Evolutionary conservation across 1,140 invertebrate genomes (phyloP).

Genomic region (Ostrea edulis): DNA sequence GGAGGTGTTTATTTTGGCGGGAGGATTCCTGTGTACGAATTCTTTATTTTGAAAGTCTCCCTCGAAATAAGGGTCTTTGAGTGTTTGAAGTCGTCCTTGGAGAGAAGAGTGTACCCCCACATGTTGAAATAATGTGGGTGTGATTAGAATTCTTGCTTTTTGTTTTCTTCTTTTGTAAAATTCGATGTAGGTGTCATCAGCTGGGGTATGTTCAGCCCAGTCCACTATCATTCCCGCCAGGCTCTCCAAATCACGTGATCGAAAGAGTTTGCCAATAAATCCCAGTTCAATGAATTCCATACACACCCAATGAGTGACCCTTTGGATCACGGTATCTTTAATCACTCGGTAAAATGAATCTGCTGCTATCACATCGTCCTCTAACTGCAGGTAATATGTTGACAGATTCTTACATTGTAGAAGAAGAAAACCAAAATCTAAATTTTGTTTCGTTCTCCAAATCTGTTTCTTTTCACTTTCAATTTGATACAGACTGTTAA

Average conservation of each 20-base stretch:
- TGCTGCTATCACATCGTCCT: slow-evolving; percentile 76
- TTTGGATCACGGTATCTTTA: slow-evolving; percentile 68
- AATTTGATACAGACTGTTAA: slow-evolving; percentile 86
- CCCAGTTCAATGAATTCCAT: slow-evolving; percentile 92
- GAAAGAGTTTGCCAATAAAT: slow-evolving; percentile 88
- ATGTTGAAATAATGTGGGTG: slow-evolving; percentile 60
- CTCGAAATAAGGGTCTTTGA: slow-evolving; percentile 80
- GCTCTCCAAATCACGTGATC: slow-evolving; percentile 90
- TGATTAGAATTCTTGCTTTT: slow-evolving; percentile 49
- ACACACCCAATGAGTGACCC: slow-evolving; percentile 87
- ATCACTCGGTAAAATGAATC: slow-evolving; percentile 69
- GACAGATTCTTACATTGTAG: slow-evolving; percentile 73
- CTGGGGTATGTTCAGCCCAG: not conserved
- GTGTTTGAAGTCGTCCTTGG: slow-evolving; percentile 52
- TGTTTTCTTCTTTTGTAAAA: slow-evolving; percentile 43
- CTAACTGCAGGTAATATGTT: slow-evolving; percentile 77
- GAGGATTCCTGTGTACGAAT: slow-evolving; percentile 53
- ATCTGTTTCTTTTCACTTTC: slow-evolving; percentile 90
- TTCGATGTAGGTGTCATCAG: slow-evolving; percentile 21
- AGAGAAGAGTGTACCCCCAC: slow-evolving; percentile 56
- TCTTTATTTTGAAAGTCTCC: not conserved
- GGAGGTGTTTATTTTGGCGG: slow-evolving; percentile 43
- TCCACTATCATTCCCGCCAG: slow-evolving; percentile 82
- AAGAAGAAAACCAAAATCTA: slow-evolving; percentile 77
- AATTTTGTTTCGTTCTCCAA: slow-evolving; percentile 79